Evolutionary conservation across 2,113 vertebrate genomes (phyloP), one percentile per base, ranked within the genome.

Genomic region (Phylloscopus trochiloides): DNA sequence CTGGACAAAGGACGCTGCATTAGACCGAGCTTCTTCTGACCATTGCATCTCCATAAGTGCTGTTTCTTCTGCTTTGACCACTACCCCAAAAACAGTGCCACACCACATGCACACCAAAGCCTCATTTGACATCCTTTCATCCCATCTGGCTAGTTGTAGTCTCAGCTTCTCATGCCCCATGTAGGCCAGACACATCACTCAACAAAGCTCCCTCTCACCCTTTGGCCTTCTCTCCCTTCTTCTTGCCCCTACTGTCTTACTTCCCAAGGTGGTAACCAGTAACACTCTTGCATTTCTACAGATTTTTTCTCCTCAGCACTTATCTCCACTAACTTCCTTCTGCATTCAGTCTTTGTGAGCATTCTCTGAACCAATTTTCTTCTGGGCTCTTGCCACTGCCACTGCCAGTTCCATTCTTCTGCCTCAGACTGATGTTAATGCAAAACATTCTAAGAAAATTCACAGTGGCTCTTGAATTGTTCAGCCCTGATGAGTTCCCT

Each of bases 381-480:
- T 85, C 57, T 67, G 34, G 48, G 87, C 26, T 84, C 52, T 81
- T 0, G 0, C 36, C 3, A 4, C 19, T 88, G 34, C 34, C 0
- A 0, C 38, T 5, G 3, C 36, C 71, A 73, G 48, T 89, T 87
- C 67, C 34, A 54, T 85, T 93, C 54, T 94, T 93, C n/a, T 88
- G 36, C 50, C 54, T 65, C 62, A 86, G 50, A 65, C 10, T 34
- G 22, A 72, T 65, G 12, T n/a, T 85, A 91, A 90, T 76, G 40
- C 17, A 90, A 90, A 93, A 82, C 47, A 87, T 67, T 16, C 36
- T 50, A 55, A 81, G 48, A 81, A 89, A 82, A 71, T 63, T 55
- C 61, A 77, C 42, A 28, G 17, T 22, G 59, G 45, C 57, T 87
- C 51, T 90, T 75, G 31, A 81, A 67, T 52, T 71, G 61, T 51